Evolutionary conservation across 1,140 invertebrate genomes (phyloP), one percentile per base, ranked within the genome.

Genomic region (Zaprionus kolodkinae): DNA sequence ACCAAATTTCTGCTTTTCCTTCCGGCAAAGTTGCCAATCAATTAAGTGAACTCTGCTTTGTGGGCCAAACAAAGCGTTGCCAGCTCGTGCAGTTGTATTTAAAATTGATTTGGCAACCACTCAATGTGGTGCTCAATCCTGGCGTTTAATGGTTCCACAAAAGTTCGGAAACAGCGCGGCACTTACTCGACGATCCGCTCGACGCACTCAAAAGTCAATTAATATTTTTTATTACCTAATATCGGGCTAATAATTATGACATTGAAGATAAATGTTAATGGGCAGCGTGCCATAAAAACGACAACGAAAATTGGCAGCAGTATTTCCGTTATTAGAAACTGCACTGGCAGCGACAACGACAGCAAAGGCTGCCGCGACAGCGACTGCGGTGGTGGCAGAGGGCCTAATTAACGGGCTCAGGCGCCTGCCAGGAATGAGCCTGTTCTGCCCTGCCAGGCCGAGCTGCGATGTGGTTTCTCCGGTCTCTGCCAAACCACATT

Each of bases 231-330:
- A 87, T 84, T 74, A 59, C 71, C 68, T 71, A 56, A 84, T 87
- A 87, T 84, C 83, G 80, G 77, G 55, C 83, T 67, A 70, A 89
- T 87, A 84, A 89, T 84, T 72, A 87, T 89, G 66, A 72, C 68
- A 45, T 55, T 33, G 15, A 73, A 61, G 75, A 84, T 88, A 75
- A 76, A 66, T 72, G 79, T 87, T 87, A 74, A 89, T 89, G 61
- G 54, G 7, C 33, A 56, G 60, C 35, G 38, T 9, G 36, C 61
- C 45, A 68, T 82, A 59, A 79, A 78, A 87, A 72, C 13, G 62
- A 72, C 55, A 56, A 69, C 68, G 54, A 63, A 64, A 50, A 74
- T 72, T 65, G 70, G 68, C 72, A 57, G 35, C 74, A 76, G 67
- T 72, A 80, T 76, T 84, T 57, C 36, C 70, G 61, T 88, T 88